A percentile compares a stretch with the other conserved stretches of the same genome.
phyloP scores from a whole-genome alignment of 2,797 vertebrate genomes.

The Trachops cirrhosus region DNA sequence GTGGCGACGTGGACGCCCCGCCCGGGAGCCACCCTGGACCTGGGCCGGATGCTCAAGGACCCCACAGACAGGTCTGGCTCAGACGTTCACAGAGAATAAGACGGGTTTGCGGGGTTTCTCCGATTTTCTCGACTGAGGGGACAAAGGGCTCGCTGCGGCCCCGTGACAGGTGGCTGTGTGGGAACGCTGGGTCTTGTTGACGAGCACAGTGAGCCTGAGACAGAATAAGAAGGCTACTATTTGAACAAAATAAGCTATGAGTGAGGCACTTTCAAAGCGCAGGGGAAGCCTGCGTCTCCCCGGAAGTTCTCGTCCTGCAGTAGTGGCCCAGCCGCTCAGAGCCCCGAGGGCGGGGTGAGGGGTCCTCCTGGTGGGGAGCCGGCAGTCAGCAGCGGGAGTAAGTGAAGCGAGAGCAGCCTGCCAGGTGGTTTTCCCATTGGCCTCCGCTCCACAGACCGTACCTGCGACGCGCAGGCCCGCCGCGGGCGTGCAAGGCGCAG shows the following conservation, averaged over 20 bases:
- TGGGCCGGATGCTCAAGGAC: slow-evolving; percentile 82
- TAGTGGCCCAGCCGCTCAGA: neutral
- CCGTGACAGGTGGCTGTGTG: too few relatives aligned
- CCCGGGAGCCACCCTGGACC: slow-evolving; percentile 85
- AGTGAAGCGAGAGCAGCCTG: neutral
- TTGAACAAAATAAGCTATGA: neutral
- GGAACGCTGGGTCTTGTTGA: neutral
- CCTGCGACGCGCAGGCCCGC: neutral
- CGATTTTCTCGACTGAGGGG: neutral
- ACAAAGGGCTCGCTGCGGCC: neutral
- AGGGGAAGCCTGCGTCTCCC: neutral
- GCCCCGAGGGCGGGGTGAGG: neutral
- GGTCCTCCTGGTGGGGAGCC: neutral
- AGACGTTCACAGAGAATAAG: neutral
- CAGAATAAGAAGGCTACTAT: neutral
- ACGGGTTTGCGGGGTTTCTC: neutral
- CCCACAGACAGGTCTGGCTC: slow-evolving; percentile 77
- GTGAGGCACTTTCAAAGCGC: neutral
- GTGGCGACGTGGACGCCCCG: slow-evolving; percentile 85
- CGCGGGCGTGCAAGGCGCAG: neutral
- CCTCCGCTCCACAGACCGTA: accelerated
- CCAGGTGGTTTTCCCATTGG: neutral
- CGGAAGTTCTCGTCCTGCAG: neutral
- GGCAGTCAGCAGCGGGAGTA: neutral
- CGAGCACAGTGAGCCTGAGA: too few relatives aligned